Conservation (phyloP, 1,140 invertebrate genomes). For the Radopholus similis region DNA sequence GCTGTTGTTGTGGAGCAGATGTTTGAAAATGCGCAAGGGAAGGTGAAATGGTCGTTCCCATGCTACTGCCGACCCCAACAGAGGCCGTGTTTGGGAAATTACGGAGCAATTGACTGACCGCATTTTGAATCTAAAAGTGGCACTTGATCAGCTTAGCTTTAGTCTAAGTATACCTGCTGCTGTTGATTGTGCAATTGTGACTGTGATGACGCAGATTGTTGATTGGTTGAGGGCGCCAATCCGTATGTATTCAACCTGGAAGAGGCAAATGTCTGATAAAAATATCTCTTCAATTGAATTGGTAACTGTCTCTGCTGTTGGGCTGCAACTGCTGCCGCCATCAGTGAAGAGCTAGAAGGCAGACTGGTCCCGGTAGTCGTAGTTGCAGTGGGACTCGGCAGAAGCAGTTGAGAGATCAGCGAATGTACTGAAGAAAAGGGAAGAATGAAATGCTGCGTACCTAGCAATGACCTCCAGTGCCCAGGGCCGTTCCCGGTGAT, state of each 20-base stretch:
- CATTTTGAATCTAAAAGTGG: conserved; percentile 10
- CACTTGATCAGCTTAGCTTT: neutral
- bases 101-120: conserved; percentile 6
- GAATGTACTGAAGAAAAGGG: too few relatives aligned
- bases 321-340: neutral
- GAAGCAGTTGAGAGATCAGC: too few relatives aligned
- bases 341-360: too few relatives aligned
- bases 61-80: neutral
- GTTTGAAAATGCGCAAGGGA: neutral
- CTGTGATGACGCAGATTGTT: conserved; percentile 2
- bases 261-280: neutral
- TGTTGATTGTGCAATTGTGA: conserved; percentile 11
- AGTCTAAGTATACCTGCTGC: neutral
- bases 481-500: neutral
- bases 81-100: neutral
- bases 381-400: too few relatives aligned
- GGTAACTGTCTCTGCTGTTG: neutral
- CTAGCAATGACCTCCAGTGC: too few relatives aligned
- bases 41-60: neutral
- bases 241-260: too few relatives aligned
- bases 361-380: too few relatives aligned
- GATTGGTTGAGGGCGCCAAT: neutral
- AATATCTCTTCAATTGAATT: neutral
- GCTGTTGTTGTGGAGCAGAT: conserved; percentile 8
- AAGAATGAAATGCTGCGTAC: too few relatives aligned